phyloP scores from a whole-genome alignment of 2,888 invertebrate species.

The Pinctada fucata region DNA sequence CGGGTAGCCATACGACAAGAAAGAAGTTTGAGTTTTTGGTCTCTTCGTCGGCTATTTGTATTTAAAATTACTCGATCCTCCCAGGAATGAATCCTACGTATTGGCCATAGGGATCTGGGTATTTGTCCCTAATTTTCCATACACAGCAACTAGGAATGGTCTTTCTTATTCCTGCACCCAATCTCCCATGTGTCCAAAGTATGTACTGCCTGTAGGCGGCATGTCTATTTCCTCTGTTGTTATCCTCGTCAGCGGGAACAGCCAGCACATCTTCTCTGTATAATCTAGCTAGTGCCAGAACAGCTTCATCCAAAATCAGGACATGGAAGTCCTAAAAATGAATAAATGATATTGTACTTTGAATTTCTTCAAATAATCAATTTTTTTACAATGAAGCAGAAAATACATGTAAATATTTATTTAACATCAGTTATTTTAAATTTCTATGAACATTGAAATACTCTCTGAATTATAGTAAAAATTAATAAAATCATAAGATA shows the following conservation, averaged over 20 bases:
- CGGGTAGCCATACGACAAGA: no score
- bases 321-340: no score
- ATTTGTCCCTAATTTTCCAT: neutral
- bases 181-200: neutral
- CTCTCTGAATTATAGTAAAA: no score
- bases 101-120: neutral
- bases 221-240: neutral
- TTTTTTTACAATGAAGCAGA: no score
- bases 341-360: no score
- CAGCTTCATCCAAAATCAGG: neutral
- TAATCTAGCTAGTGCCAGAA: neutral
- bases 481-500: no score
- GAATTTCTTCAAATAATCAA: no score
- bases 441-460: no score
- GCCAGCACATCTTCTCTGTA: neutral
- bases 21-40: no score
- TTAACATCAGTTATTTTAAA: no score
- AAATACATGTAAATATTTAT: no score
- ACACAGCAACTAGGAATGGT: neutral
- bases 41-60: no score
- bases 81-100: neutral
- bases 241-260: neutral
- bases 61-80: neutral
- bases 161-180: neutral
- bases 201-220: neutral